Conservation (phyloP, 2,888 invertebrate genomes). For the Dione juno region DNA sequence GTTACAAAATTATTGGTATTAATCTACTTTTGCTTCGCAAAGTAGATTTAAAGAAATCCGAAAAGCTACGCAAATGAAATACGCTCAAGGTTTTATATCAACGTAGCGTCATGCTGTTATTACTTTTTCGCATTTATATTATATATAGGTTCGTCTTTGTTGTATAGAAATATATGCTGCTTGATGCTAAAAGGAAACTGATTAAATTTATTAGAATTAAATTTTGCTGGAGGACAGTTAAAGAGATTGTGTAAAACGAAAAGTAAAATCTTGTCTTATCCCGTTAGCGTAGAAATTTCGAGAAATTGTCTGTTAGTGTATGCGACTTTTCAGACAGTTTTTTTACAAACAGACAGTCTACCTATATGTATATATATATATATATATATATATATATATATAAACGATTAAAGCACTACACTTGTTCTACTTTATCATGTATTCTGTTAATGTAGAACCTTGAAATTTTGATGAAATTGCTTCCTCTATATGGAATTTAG, state of each 20-base stretch:
- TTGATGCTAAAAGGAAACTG: neutral
- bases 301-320: no score
- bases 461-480: no score
- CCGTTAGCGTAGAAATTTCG: no score
- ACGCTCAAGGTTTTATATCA: neutral
- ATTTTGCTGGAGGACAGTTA: neutral
- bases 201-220: neutral
- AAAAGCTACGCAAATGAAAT: slow-evolving; percentile 1
- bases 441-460: no score
- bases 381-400: no score
- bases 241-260: neutral
- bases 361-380: no score
- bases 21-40: neutral
- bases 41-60: neutral
- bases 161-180: neutral
- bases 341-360: no score
- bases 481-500: no score
- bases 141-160: neutral
- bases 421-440: no score
- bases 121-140: neutral
- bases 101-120: neutral
- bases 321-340: no score
- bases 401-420: no score
- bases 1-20: neutral
- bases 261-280: no score